Evolutionary conservation across 2,888 invertebrate species (phyloP).

Genomic region (Agrotis clavis): DNA sequence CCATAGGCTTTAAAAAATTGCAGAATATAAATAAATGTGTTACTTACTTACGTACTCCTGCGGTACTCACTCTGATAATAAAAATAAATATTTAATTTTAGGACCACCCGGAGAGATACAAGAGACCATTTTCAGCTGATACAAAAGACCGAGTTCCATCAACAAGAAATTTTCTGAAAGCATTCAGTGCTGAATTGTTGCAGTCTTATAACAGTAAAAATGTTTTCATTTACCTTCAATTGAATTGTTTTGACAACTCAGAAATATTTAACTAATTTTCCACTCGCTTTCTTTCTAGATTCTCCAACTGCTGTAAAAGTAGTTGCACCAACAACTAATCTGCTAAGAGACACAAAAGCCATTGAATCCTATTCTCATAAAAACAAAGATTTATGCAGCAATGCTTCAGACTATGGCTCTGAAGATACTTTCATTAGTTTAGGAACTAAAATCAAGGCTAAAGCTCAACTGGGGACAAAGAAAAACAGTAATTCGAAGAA

Average conservation of each 20-base stretch:
- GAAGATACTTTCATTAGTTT: constrained; percentile 89
- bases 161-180: constrained; percentile 82
- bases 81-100: constrained; percentile 60
- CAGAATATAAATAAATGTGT: too few relatives aligned
- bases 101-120: constrained; percentile 83
- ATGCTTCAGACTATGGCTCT: constrained; percentile 88
- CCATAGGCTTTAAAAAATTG: not conserved
- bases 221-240: not conserved
- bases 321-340: constrained; percentile 83
- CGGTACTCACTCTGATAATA: too few relatives aligned
- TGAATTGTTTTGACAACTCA: not conserved
- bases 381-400: constrained; percentile 83
- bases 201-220: constrained; percentile 82
- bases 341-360: constrained; percentile 76
- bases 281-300: constrained; percentile 71
- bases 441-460: constrained; percentile 89
- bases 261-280: not conserved
- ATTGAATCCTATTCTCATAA: constrained; percentile 66
- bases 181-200: constrained; percentile 82
- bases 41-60: too few relatives aligned
- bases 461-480: constrained; percentile 83
- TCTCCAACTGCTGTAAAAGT: constrained; percentile 79
- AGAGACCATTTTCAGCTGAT: constrained; percentile 88
- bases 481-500: constrained; percentile 79
- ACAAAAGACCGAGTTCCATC: constrained; percentile 81